phyloP scores from a whole-genome alignment of 53 echinoderm and acorn worm species.

The Temnopleurus reevesii region DNA sequence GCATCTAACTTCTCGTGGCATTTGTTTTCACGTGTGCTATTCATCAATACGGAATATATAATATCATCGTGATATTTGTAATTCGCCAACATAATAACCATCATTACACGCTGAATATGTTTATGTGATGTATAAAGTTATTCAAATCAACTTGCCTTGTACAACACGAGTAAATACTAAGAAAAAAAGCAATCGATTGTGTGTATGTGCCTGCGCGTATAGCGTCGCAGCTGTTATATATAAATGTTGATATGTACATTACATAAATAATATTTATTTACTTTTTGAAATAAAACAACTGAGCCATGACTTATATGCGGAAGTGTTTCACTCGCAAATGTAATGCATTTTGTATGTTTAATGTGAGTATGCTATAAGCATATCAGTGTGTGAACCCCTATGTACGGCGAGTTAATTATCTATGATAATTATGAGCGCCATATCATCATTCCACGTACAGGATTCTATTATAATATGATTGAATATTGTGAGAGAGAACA shows the following conservation, averaged over 20 bases:
- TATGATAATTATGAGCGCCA: not conserved
- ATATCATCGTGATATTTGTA: not conserved
- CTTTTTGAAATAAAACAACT: constrained; percentile 44
- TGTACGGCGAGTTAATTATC: not conserved
- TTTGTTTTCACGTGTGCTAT: not conserved
- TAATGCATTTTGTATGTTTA: not conserved
- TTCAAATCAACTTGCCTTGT: constrained; percentile 23
- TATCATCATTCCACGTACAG: constrained; percentile 1
- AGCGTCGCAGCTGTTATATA: constrained; percentile 11
- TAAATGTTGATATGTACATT: constrained; percentile 42
- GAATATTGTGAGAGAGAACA: not conserved
- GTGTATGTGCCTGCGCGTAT: not conserved
- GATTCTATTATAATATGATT: not conserved
- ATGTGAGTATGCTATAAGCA: not conserved
- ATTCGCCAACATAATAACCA: not conserved
- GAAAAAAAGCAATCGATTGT: not conserved
- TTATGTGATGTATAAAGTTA: not conserved
- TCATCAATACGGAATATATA: not conserved
- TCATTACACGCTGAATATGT: not conserved
- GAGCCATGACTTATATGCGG: not conserved
- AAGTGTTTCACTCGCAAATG: not conserved
- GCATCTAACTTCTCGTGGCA: too few relatives aligned
- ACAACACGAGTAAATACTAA: not conserved
- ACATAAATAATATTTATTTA: constrained; percentile 49
- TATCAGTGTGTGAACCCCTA: not conserved